Percentiles rank a stretch among this genome's conserved stretches.
phyloP scores from a whole-genome alignment of 2,888 invertebrate species.

The Antheraea yamamai region DNA sequence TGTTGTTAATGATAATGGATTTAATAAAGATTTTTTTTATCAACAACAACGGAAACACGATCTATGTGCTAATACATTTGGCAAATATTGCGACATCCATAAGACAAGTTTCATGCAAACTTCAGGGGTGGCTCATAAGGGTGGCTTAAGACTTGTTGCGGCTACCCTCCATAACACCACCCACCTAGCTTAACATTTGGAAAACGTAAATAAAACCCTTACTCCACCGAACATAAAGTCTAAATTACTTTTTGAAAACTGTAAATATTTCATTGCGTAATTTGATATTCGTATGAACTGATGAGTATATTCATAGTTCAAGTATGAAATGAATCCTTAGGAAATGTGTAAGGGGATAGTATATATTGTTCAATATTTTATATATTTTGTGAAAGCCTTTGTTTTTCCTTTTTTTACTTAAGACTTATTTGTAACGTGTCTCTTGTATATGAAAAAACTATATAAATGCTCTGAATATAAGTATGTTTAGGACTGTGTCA shows the following conservation, averaged over 20 bases:
- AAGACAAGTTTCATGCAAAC: conserved; percentile 66
- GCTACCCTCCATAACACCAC: conserved; percentile 53
- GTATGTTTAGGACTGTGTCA: too few relatives aligned
- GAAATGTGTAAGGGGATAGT: conserved; percentile 54
- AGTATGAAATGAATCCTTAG: conserved; percentile 65
- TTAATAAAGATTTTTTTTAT: not conserved
- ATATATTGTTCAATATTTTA: conserved; percentile 27
- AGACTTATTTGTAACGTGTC: not conserved
- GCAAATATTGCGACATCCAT: conserved; percentile 67
- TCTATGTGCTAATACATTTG: conserved; percentile 62
- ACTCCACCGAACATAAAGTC: conserved; percentile 21
- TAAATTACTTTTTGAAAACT: conserved; percentile 6
- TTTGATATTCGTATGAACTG: conserved; percentile 75
- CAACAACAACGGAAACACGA: conserved; percentile 17
- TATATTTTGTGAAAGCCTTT: not conserved
- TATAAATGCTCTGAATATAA: too few relatives aligned
- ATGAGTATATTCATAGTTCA: conserved; percentile 77
- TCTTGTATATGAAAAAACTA: too few relatives aligned
- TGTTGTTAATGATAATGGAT: not conserved
- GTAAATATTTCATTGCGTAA: conserved; percentile 49
- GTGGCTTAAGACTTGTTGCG: conserved; percentile 67
- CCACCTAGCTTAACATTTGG: conserved; percentile 20
- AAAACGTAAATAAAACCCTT: conserved; percentile 26
- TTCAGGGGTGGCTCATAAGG: conserved; percentile 57
- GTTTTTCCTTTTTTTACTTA: not conserved